Base-by-base conservation (phyloP, 2,888 invertebrate species). In the Thymelicus lineola region DNA sequence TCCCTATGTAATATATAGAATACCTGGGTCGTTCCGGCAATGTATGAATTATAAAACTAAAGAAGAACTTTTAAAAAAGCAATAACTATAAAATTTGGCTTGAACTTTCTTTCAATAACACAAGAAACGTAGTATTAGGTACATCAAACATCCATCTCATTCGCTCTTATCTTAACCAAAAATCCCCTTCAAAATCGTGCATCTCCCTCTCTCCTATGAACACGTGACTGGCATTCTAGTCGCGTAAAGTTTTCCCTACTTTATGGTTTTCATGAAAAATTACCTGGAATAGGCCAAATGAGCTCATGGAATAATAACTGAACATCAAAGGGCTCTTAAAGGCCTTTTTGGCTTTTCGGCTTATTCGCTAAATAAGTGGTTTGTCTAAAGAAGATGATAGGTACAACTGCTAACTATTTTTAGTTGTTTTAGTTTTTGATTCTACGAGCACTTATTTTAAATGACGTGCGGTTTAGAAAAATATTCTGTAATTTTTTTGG, bases 181-280 rank as follows among this genome's bases (percentile, higher is more conserved):
- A 48, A 60, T 38, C 12, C 20, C 10, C 42, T 55, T 6, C 42
- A 67, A 53, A 12, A 55, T 55, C 58, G 15, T 50, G 61, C 66
- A 60, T 71, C 69, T n/a, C 70, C 82, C 79, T 76, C 82, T 17
- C 75, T 86, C 81, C 15, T 79, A 64, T 83, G 70, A 74, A 80
- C 75, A 89, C 91, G 91, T 91, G 91, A 90, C 86, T 77, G 66
- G 91, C 73, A 75, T 91, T 86, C 89, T 83, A 88, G 86, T 82
- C 72, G 75, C 74, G 61, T 71, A 71, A 81, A 85, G 83, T 84
- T 87, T 84, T 83, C 84, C 86, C 80, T 82, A 80, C 79, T 86
- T 88, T 87, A 89, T 86, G 82, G 82, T 87, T 86, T 84, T 75
- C 82, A 82, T 83, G 90, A 90, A 90, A 90, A 90, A 90, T 89